These are phyloP conservation scores for Microhierax caerulescens DNA, from an alignment of 2,797 vertebrate genomes.

Conservation along the genomic window DNA sequence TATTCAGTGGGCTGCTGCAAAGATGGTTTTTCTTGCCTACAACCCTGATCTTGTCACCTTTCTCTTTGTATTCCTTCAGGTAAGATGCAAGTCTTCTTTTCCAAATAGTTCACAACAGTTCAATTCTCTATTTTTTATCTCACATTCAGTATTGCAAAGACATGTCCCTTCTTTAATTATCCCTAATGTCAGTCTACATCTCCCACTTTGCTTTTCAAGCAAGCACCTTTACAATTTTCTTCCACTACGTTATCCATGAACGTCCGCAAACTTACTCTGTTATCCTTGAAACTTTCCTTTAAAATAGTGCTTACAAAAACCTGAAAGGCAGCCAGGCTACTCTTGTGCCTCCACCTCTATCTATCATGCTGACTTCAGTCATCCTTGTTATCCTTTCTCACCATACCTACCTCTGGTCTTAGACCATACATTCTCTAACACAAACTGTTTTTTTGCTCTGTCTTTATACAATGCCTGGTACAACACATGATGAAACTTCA, in stretches of 20 bases:
- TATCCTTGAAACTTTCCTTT: conserved; percentile 1
- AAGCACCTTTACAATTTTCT: not conserved
- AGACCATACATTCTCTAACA: not conserved
- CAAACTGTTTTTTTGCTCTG: not conserved
- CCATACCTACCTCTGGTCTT: not conserved
- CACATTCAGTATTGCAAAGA: not conserved
- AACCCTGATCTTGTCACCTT: not conserved
- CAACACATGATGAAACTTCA: not conserved
- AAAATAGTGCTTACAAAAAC: not conserved
- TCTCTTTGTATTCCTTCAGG: not conserved
- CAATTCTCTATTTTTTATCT: not conserved
- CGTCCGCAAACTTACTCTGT: not conserved
- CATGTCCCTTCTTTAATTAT: not conserved
- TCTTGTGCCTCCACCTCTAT: not conserved
- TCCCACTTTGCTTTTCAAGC: not conserved
- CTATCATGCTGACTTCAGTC: not conserved
- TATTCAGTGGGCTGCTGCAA: not conserved
- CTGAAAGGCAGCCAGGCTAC: not conserved
- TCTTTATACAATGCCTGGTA: not conserved
- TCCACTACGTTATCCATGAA: not conserved
- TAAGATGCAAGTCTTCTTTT: not conserved
- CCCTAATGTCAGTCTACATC: not conserved
- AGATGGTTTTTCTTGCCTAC: not conserved
- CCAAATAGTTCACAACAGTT: not conserved
- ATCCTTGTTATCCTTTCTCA: not conserved